phyloP scores from a whole-genome alignment of 2,888 invertebrate species.

The Leptinotarsa juncta region DNA sequence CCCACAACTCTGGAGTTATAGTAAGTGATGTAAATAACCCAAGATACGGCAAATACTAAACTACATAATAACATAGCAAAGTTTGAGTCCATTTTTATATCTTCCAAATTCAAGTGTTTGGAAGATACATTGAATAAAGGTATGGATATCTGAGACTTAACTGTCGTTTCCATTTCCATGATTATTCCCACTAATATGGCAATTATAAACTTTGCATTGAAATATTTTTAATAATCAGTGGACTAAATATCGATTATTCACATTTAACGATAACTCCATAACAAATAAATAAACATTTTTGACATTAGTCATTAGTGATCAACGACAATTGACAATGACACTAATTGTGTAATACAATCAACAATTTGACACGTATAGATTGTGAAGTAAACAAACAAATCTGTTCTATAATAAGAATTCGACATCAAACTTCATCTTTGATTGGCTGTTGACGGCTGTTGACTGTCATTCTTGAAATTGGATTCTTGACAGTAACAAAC shows the following conservation, averaged over 20 bases:
- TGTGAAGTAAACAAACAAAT: too few relatives aligned
- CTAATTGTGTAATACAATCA: background rate
- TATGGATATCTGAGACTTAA: slow-evolving; percentile 51
- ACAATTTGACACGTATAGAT: too few relatives aligned
- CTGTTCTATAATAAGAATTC: too few relatives aligned
- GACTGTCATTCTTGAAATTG: too few relatives aligned
- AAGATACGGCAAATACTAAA: slow-evolving; percentile 83
- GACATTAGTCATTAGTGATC: background rate
- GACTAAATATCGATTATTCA: background rate
- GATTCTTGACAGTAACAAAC: too few relatives aligned
- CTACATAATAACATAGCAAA: slow-evolving; percentile 83
- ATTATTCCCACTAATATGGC: background rate
- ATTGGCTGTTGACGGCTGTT: too few relatives aligned
- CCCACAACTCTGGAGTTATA: slow-evolving; percentile 95
- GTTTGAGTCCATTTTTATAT: slow-evolving; percentile 83
- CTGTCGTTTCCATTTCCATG: slow-evolving; percentile 26
- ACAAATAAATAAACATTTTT: background rate
- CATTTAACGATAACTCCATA: background rate
- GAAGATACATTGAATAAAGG: slow-evolving; percentile 50
- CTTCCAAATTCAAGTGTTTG: slow-evolving; percentile 66
- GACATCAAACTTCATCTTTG: too few relatives aligned
- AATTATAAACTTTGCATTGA: background rate
- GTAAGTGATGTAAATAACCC: slow-evolving; percentile 95
- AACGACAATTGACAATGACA: background rate
- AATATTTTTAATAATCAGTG: background rate